These are phyloP conservation scores for Reticulitermes lucifugus DNA, from an alignment of 2,888 invertebrate species.

Conservation along the genomic window DNA sequence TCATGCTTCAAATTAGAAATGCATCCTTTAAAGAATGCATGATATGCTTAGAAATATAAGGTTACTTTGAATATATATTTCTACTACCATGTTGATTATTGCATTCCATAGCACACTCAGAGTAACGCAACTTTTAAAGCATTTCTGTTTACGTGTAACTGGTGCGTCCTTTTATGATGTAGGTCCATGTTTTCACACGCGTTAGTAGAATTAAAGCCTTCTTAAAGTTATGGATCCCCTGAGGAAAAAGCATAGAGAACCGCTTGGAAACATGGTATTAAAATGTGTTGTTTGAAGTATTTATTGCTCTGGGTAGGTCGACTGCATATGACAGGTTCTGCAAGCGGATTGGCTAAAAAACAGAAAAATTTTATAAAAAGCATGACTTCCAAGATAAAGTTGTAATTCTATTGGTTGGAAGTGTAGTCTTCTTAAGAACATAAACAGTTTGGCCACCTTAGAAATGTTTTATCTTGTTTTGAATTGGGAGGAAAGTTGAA, in stretches of 20 bases:
- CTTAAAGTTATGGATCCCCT: neutral
- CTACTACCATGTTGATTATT: no score
- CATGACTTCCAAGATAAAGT: neutral
- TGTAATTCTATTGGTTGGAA: neutral
- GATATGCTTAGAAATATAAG: no score
- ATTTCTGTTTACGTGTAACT: no score
- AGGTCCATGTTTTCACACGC: neutral
- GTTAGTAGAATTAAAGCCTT: neutral
- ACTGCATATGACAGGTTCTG: neutral
- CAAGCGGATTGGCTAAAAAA: neutral
- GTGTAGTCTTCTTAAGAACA: neutral
- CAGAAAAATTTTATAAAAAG: neutral
- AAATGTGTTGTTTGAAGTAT: slow-evolving; percentile 1
- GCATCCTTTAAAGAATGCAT: no score
- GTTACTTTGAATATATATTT: no score
- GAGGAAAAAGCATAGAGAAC: neutral
- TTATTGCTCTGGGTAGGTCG: neutral
- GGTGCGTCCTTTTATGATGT: no score
- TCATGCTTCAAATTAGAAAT: no score
- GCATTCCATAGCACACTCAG: no score
- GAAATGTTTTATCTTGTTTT: neutral
- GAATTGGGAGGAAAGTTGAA: no score
- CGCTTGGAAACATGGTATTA: neutral
- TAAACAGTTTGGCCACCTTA: neutral
- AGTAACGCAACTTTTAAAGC: no score